These are phyloP conservation scores for Pristiophorus japonicus DNA, from an alignment of 2,113 vertebrate species.

Conservation along the genomic window DNA sequence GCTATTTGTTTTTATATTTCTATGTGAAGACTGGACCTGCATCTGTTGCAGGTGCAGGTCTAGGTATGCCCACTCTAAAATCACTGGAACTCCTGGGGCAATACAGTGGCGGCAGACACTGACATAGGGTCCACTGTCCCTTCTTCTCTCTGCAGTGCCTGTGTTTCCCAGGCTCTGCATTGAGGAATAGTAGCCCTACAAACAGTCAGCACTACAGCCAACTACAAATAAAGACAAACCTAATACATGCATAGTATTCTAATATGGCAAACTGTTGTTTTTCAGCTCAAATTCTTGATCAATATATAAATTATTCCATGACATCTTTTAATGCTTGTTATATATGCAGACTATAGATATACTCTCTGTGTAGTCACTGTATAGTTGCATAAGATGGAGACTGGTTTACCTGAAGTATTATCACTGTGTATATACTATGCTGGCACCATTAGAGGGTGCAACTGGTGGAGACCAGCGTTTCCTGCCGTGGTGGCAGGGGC, in stretches of 20 bases:
- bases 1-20: too few species aligned
- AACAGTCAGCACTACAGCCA: not conserved
- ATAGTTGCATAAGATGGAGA: too few species aligned
- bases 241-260: not conserved
- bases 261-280: not conserved
- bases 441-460: too few species aligned
- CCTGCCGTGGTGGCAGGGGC: too few species aligned
- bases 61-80: not conserved
- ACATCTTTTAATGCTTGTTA: not conserved
- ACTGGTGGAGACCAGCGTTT: too few species aligned
- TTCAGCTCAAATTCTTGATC: not conserved
- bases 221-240: not conserved
- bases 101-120: not conserved
- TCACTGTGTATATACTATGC: too few species aligned
- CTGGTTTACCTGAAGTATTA: too few species aligned
- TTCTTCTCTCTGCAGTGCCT: not conserved
- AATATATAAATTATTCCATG: not conserved
- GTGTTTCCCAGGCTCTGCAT: not conserved
- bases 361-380: too few species aligned
- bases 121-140: not conserved
- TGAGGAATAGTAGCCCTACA: not conserved
- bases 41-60: not conserved
- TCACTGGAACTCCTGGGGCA: not conserved
- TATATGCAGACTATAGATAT: too few species aligned
- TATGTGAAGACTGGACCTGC: not conserved